phyloP scores from a whole-genome alignment of 2,113 vertebrate species.

The Eurystomus gularis region DNA sequence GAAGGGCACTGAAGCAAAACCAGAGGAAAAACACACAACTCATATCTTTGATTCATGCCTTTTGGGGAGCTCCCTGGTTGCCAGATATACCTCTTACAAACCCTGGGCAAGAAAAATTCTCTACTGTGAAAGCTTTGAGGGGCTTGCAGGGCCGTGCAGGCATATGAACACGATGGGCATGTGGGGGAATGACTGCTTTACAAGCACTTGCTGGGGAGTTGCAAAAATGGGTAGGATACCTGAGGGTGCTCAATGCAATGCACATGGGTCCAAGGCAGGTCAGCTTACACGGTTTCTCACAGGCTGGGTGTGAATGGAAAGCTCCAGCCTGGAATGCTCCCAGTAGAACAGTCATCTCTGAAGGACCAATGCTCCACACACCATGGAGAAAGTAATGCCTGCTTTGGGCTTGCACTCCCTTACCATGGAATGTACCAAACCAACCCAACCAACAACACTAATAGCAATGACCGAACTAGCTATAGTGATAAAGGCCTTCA shows the following conservation, averaged over 20 bases:
- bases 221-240: background rate
- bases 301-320: background rate
- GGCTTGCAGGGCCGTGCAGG: background rate
- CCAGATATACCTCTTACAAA: background rate
- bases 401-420: background rate
- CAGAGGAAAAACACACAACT: background rate
- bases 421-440: background rate
- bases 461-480: background rate
- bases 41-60: accelerated
- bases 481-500: background rate
- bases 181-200: background rate
- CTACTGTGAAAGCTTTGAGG: background rate
- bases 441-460: background rate
- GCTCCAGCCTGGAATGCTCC: background rate
- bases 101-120: background rate
- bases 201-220: background rate
- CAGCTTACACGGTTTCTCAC: background rate
- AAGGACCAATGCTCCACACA: background rate
- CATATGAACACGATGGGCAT: accelerated
- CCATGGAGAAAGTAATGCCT: accelerated
- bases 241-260: background rate
- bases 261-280: background rate
- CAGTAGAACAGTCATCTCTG: background rate
- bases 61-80: background rate
- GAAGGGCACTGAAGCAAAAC: background rate